Base-by-base conservation (phyloP, 2,797 vertebrate genomes). In the Psittacula derbiana region DNA sequence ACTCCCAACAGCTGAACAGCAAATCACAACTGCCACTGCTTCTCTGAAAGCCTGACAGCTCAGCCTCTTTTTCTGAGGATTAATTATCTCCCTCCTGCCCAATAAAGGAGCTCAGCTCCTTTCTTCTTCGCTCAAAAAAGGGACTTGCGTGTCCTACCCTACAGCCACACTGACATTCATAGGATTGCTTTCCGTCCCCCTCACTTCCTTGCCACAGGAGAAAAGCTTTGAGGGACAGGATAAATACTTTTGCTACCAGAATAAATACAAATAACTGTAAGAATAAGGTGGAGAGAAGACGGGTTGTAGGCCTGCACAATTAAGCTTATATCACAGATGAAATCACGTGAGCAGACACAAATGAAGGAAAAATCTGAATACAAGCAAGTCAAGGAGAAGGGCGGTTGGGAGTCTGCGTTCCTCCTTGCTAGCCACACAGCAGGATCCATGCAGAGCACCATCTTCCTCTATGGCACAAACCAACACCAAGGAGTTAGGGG, bases 1-100 rank as follows among this genome's bases (percentile, higher is more conserved):
- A 20, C 25, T 73, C 71, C 53, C 66, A 46, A 18, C 33, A 92
- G 76, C 73, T 65, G 49, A 91, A 58, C 53, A 49, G 41, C 70
- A 93, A 88, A 95, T 75, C 28, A 18, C 10, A 3, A 14, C 70
- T 81, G 50, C 76, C 82, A 69, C 69, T 8, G 27, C 49, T 92
- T 62, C 83, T 75, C 88, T 21, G 61, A 43, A 53, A 91, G 53
- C 49, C 76, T 95, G 86, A 49, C 78, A 93, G 80, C 90, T 79
- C 90, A 73, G 47, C 60, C 40, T 69, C 62, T 49, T 25, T 55
- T 84, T 5, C 76, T 2, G 1, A 85, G 87, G 47, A 89, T 93
- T 93, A 95, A 92, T 93, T 95, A 70, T 67, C 80, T 92, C 86
- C 66, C 94, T 94, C 44, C 86, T 90, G 88, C 80, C 88, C 73